Base-by-base conservation (phyloP, 2,888 invertebrate species). In the Brachyopa scutellaris region DNA sequence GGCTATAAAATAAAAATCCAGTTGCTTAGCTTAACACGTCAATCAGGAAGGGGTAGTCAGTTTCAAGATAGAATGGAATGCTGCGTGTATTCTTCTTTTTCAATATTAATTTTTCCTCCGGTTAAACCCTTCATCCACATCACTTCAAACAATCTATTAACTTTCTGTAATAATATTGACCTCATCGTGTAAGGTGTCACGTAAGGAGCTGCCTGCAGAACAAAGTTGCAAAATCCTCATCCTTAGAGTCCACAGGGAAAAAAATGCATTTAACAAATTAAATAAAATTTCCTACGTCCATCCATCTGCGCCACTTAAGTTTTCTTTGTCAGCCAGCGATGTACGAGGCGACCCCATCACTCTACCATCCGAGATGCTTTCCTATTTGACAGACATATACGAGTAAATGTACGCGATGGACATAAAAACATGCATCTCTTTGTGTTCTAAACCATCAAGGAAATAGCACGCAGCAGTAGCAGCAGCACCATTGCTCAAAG, bases 321-420 rank as follows among this genome's bases (percentile, higher is more conserved):
- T 51, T 64, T 69, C 80, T 76, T 76, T 57, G 74, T 80, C 47
- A 45, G 40, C 26, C 29, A 47, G n/a, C 21, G 17, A 66, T 9
- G 49, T 17, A n/a, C 33, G 38, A 42, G 72, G 53, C 74, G 79
- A 67, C 74, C 67, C 74, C 74, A 72, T 78, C 78, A 72, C 31
- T 42, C 29, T 4, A 7, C 55, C 57, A 47, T 53, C 31, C 42
- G 49, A 45, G 73, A 67, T 36, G 61, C 61, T 70, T 59, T 42
- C 40, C 76, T 47, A 70, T 82, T 82, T 82, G 80, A 82, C 80
- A 59, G 80, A 76, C 80, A 82, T 76, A 64, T 59, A 76, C 62
- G 42, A 29, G 61, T 49, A 47, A 15, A 26, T 21, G 53, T 29
- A 62, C 59, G 47, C 38, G 55, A 47, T 49, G 33, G 55, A 80